Conservation (phyloP, 2,113 vertebrate species). For the Nematolebias whitei region DNA sequence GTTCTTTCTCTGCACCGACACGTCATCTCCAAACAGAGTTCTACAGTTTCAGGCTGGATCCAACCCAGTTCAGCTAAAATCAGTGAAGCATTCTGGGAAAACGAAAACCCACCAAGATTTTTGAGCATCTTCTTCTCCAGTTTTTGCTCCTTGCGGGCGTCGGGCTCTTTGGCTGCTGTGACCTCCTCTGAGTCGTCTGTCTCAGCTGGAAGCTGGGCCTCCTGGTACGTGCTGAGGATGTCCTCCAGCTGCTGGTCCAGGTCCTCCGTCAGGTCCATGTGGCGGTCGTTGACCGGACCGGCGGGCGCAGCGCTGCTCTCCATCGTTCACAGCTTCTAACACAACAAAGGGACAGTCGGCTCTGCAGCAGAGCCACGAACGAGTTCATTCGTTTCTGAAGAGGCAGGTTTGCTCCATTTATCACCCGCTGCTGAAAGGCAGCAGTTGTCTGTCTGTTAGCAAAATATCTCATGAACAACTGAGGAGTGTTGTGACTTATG, state of each 20-base stretch:
- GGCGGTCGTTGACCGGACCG: constrained; percentile 25
- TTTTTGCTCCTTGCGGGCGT: constrained; percentile 87
- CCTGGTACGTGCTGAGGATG: constrained; percentile 91
- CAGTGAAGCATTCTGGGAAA: constrained; percentile 17
- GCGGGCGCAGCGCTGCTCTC: constrained; percentile 57
- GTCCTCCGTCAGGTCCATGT: constrained; percentile 85
- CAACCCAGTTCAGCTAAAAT: constrained; percentile 45
- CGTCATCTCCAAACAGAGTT: no score
- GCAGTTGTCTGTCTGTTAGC: no score
- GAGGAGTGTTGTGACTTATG: no score
- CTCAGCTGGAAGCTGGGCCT: constrained; percentile 59
- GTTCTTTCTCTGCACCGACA: no score
- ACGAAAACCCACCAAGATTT: constrained; percentile 67
- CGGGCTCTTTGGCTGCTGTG: constrained; percentile 74
- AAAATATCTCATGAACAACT: no score
- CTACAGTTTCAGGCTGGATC: constrained; percentile 47
- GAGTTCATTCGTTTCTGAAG: not conserved
- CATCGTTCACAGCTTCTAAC: constrained; percentile 75
- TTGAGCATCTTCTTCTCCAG: constrained; percentile 95
- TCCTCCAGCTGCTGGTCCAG: constrained; percentile 91
- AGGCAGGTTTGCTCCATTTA: not conserved
- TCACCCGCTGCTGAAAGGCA: no score
- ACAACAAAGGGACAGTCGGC: constrained; percentile 4
- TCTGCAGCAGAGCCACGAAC: constrained; percentile 8
- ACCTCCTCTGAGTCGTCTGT: constrained; percentile 79